These are phyloP conservation scores for Lithophane leautieri DNA, from an alignment of 2,888 invertebrate genomes.

Conservation along the genomic window DNA sequence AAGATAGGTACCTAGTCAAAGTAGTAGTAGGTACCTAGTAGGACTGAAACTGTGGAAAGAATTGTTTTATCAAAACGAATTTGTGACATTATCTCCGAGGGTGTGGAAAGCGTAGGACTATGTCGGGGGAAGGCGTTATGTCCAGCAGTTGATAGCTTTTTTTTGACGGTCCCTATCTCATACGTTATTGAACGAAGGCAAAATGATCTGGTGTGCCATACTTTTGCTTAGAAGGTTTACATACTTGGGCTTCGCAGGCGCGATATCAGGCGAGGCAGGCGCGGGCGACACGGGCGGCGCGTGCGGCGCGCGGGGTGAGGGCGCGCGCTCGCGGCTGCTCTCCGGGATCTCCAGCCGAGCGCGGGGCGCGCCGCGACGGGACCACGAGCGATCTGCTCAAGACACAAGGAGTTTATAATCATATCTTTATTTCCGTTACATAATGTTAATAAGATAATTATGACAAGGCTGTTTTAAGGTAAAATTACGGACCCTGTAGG, in stretches of 20 bases:
- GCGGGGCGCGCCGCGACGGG: slow-evolving; percentile 93
- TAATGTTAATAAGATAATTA: neutral
- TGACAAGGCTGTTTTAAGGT: neutral
- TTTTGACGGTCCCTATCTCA: neutral
- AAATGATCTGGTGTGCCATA: neutral
- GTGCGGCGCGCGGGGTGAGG: slow-evolving; percentile 81
- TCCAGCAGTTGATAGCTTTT: too few species aligned
- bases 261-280: slow-evolving; percentile 58
- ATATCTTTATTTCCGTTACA: neutral
- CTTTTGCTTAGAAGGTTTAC: slow-evolving; percentile 30
- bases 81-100: neutral
- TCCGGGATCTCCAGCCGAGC: slow-evolving; percentile 97
- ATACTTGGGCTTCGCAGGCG: slow-evolving; percentile 84
- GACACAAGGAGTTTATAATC: neutral
- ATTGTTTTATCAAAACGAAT: neutral
- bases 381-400: slow-evolving; percentile 95
- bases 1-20: neutral
- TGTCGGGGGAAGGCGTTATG: too few species aligned
- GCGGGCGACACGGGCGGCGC: slow-evolving; percentile 65
- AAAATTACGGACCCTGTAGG: neutral
- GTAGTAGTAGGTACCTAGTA: neutral
- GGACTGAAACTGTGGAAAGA: neutral
- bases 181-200: neutral
- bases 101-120: neutral
- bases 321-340: slow-evolving; percentile 91